Evolutionary conservation across 2,888 invertebrate genomes (phyloP), one percentile per base, ranked within the genome.

Genomic region (Taenaris catops): DNA sequence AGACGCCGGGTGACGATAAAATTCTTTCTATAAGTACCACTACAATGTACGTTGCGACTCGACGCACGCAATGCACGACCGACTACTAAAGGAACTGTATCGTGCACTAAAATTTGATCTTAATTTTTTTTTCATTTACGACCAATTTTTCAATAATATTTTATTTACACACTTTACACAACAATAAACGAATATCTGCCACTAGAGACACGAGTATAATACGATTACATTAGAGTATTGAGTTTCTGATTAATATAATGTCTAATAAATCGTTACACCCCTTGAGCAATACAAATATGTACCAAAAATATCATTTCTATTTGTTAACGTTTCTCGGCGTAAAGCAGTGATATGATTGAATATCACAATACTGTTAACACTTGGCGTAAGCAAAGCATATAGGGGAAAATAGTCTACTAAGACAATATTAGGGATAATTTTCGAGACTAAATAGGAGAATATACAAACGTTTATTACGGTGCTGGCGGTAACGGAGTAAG

Each of bases 1-100:
- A 76, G 72, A 73, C 76, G 63, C 71, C 62, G 11, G 48, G 36
- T 53, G 46, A 47, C 34, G 38, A 52, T 46, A 46, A 51, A 12
- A 33, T 55, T 51, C 59, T 55, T 48, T 51, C 48, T 53, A 61
- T 4, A 11, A 21, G 8, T 14, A 29, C 44, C 44, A 54, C 49
- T 54, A 60, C 48, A 48, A 54, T 46, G 56, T 58, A 66, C 69
- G 70, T 67, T 69, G 71, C 66, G 75, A 70, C 63, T 74, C 70
- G 58, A 68, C 57, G 73, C n/a, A n/a, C n/a, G n/a, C n/a, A n/a
- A n/a, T n/a, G 80, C 84, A 84, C 86, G 84, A 78, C 63, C 50
- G 61, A 72, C 81, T 83, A 80, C 71, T 51, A 75, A 71, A 84
- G 86, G 86, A 86, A 84, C 86, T 84, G 80, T 74, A 73, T 84